These are phyloP conservation scores for Ptychoptera albimana DNA, from an alignment of 2,888 invertebrate genomes.

Conservation along the genomic window DNA sequence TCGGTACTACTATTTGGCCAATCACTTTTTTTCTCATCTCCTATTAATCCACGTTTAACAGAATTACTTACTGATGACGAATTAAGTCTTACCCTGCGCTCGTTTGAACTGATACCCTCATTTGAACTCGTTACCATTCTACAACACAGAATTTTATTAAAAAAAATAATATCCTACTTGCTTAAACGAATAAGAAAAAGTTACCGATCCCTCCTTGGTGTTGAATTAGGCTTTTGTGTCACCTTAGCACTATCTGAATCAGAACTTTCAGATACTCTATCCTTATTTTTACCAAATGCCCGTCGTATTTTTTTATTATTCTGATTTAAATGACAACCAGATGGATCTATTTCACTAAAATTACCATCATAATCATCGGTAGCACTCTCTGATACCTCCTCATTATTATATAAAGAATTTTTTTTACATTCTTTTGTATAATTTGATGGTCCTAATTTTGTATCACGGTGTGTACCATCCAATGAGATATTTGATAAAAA, in stretches of 20 bases:
- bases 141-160: too few species aligned
- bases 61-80: conserved; percentile 23
- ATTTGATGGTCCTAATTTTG: conserved; percentile 36
- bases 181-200: conserved; percentile 1
- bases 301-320: conserved; percentile 24
- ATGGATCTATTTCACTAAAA: conserved; percentile 31
- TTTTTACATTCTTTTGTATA: conserved; percentile 20
- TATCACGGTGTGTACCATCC: conserved; percentile 73
- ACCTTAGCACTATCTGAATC: conserved; percentile 57
- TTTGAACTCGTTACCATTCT: neutral
- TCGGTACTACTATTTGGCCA: conserved; percentile 63
- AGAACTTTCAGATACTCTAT: conserved; percentile 49
- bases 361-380: conserved; percentile 29
- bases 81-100: conserved; percentile 22
- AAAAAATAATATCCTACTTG: neutral
- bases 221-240: conserved; percentile 40
- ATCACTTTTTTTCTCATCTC: conserved; percentile 22
- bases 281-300: conserved; percentile 28
- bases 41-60: conserved; percentile 11
- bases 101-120: conserved; percentile 12
- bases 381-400: conserved; percentile 24
- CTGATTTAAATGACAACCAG: conserved; percentile 30
- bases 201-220: conserved; percentile 44
- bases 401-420: conserved; percentile 18
- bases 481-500: conserved; percentile 91